These are phyloP conservation scores for Sus scrofa DNA, from an alignment of 2,113 vertebrate genomes.

Conservation along the genomic window T2T-Sscrofa CM000830.6:111667501-111668000, in stretches of 20 bases:
- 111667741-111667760: background rate
- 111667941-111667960: background rate
- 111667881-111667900: slow-evolving; percentile 7
- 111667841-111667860: slow-evolving; percentile 25
- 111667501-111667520: slow-evolving; percentile 62
- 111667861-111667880: slow-evolving; percentile 1
- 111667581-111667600: slow-evolving; percentile 5
- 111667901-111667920: slow-evolving; percentile 36
- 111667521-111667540: slow-evolving; percentile 71
- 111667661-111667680: background rate
- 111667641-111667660: slow-evolving; percentile 51
- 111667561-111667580: slow-evolving; percentile 59
- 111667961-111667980: slow-evolving; percentile 52
- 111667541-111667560: slow-evolving; percentile 69
- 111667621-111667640: background rate
- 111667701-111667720: slow-evolving; percentile 40
- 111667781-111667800: background rate
- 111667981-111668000: background rate
- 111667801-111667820: background rate
- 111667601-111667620: slow-evolving; percentile 51
- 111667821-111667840: background rate
- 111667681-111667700: background rate
- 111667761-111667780: slow-evolving; percentile 26
- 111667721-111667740: background rate
- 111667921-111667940: slow-evolving; percentile 47